phyloP scores from a whole-genome alignment of 2,888 invertebrate genomes.

The Cryptophagus acutangulus region DNA sequence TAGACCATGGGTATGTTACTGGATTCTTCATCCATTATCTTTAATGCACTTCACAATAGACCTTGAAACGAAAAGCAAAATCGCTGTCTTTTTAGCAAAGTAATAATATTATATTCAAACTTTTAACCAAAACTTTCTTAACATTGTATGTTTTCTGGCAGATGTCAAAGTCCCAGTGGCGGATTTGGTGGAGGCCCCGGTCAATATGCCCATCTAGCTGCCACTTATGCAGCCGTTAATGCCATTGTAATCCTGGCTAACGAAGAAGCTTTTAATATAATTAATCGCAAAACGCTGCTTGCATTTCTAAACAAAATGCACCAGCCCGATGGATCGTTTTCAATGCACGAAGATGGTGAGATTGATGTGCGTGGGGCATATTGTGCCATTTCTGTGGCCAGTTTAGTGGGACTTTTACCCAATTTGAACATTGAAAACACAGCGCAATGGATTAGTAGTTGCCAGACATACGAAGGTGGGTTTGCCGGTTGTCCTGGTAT shows the following conservation, averaged over 20 bases:
- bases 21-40: slow-evolving; percentile 89
- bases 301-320: slow-evolving; percentile 75
- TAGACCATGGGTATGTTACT: slow-evolving; percentile 95
- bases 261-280: slow-evolving; percentile 74
- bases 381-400: slow-evolving; percentile 89
- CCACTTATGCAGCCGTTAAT: slow-evolving; percentile 96
- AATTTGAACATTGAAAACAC: slow-evolving; percentile 77
- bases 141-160: slow-evolving; percentile 31
- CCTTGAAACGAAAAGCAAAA: slow-evolving; percentile 51
- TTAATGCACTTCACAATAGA: slow-evolving; percentile 64
- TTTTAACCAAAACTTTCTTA: slow-evolving; percentile 1
- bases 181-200: slow-evolving; percentile 95
- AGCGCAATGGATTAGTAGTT: slow-evolving; percentile 80
- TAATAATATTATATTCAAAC: slow-evolving; percentile 29
- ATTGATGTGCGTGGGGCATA: slow-evolving; percentile 94
- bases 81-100: slow-evolving; percentile 59
- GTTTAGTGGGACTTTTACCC: slow-evolving; percentile 73
- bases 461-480: slow-evolving; percentile 98
- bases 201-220: slow-evolving; percentile 89
- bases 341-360: slow-evolving; percentile 89
- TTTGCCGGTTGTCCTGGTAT: slow-evolving; percentile 90
- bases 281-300: slow-evolving; percentile 70
- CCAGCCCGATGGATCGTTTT: slow-evolving; percentile 83
- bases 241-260: slow-evolving; percentile 83
- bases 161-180: slow-evolving; percentile 74